These are phyloP conservation scores for Thunnus maccoyii DNA, from an alignment of 2,113 vertebrate genomes.

Conservation along the genomic window DNA sequence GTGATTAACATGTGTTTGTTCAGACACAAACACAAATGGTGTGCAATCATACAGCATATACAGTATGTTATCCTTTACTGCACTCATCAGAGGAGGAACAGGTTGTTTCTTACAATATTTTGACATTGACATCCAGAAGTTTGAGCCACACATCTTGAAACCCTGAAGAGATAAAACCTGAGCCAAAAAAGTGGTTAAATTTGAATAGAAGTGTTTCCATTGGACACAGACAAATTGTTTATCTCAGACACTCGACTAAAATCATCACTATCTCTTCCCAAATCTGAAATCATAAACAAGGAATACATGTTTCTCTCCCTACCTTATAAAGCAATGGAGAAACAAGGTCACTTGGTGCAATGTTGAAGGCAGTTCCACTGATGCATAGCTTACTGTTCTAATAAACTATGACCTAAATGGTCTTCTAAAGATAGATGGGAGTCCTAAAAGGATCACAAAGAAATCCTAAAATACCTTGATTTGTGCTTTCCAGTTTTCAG, in stretches of 20 bases:
- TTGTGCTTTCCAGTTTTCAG: neutral
- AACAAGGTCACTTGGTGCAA: constrained; percentile 19
- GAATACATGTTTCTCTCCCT: constrained; percentile 4
- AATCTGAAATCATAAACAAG: constrained; percentile 25
- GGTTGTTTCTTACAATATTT: too few relatives aligned
- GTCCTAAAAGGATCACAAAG: constrained; percentile 5
- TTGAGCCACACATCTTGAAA: neutral
- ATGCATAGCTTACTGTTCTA: constrained; percentile 1
- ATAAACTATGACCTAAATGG: constrained; percentile 37
- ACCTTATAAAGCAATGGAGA: constrained; percentile 45
- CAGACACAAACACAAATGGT: constrained; percentile 39
- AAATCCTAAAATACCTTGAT: constrained; percentile 2
- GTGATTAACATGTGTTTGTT: constrained; percentile 49
- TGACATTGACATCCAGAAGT: neutral
- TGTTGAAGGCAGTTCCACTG: neutral
- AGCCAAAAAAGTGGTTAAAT: neutral
- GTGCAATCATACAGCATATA: constrained; percentile 28
- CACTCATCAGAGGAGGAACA: neutral
- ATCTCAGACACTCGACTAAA: constrained; percentile 17
- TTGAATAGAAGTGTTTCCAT: constrained; percentile 1
- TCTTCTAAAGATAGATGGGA: constrained; percentile 26
- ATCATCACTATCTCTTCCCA: constrained; percentile 1
- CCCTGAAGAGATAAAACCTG: neutral
- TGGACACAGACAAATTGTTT: constrained; percentile 29
- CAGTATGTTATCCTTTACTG: constrained; percentile 7